Conservation (phyloP, 2,113 vertebrate genomes). For the Dipodomys spectabilis region DNA sequence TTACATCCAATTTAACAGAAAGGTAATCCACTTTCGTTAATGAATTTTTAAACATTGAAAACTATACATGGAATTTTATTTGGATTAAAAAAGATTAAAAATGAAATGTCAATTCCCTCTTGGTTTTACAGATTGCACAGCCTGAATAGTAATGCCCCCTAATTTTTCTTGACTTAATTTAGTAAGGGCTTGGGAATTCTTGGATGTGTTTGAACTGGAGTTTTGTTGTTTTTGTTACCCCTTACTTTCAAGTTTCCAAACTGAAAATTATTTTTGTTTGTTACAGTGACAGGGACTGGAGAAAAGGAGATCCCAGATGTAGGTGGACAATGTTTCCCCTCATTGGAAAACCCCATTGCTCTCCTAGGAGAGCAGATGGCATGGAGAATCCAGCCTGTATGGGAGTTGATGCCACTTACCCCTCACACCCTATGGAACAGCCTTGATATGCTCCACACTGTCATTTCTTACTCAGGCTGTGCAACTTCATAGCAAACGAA, state of each 20-base stretch:
- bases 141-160: conserved; percentile 46
- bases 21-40: conserved; percentile 57
- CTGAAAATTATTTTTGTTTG: conserved; percentile 53
- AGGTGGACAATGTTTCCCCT: conserved; percentile 1
- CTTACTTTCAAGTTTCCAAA: conserved; percentile 38
- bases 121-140: conserved; percentile 69
- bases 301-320: conserved; percentile 52
- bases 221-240: conserved; percentile 7
- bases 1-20: conserved; percentile 55
- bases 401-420: neutral
- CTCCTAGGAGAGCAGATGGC: neutral
- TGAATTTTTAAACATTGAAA: conserved; percentile 48
- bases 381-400: neutral
- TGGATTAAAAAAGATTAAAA: conserved; percentile 67
- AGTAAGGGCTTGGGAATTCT: conserved; percentile 72
- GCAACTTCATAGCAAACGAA: conserved; percentile 49
- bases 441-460: conserved; percentile 19
- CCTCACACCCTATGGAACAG: conserved; percentile 16
- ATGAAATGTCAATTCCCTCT: conserved; percentile 68
- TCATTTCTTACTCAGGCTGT: conserved; percentile 47
- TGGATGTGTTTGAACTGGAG: conserved; percentile 7
- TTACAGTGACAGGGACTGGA: neutral
- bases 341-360: neutral
- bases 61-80: conserved; percentile 70
- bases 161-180: conserved; percentile 79